A percentile compares a stretch with the other conserved stretches of the same genome.
Evolutionary conservation across 2,113 vertebrate genomes (phyloP).

Genomic region (Megaptera novaeangliae): DNA sequence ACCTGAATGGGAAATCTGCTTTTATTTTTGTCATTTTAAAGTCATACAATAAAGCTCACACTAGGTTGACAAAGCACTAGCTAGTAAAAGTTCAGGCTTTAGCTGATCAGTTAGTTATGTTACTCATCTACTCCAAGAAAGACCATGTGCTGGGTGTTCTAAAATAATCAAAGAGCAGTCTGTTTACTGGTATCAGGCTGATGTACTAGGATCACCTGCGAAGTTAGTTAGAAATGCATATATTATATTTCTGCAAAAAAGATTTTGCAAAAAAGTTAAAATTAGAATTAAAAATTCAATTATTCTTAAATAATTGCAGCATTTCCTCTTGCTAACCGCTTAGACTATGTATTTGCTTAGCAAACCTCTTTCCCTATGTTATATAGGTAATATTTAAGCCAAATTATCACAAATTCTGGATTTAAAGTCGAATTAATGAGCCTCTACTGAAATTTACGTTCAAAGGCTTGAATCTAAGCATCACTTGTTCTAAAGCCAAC

Average conservation of each 20-base stretch:
- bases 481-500: background rate
- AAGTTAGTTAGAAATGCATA: background rate
- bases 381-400: background rate
- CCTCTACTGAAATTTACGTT: background rate
- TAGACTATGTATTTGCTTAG: background rate
- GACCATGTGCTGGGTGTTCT: background rate
- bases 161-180: background rate
- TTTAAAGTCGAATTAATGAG: background rate
- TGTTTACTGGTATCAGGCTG: background rate
- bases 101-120: background rate
- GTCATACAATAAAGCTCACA: background rate
- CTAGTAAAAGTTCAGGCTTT: background rate
- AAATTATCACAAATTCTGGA: background rate
- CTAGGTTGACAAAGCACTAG: background rate
- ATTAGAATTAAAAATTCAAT: background rate
- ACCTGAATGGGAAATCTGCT: background rate
- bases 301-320: background rate
- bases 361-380: background rate
- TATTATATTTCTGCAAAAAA: background rate
- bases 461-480: background rate
- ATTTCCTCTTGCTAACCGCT: background rate
- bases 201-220: background rate
- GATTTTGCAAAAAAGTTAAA: background rate
- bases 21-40: conserved; percentile 5
- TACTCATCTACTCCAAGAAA: background rate